Percentiles rank a stretch among this genome's conserved stretches.
These are phyloP conservation scores for Desmophyllum pertusum DNA, from an alignment of 92 coral and sea anemone genomes.

Conservation along the genomic window DNA sequence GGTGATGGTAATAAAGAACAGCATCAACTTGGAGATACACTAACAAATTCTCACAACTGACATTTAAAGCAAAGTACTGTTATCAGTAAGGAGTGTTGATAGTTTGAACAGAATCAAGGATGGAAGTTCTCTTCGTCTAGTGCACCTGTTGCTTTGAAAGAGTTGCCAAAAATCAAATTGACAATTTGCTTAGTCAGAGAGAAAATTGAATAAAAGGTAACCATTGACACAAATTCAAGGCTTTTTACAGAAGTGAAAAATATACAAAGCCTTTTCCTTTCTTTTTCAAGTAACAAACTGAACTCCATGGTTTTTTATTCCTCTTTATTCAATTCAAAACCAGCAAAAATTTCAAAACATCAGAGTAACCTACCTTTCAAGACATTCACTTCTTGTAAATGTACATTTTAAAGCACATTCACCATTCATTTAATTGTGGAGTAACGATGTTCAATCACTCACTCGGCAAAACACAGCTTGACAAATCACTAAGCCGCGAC, in stretches of 20 bases:
- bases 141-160: not conserved
- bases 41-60: too few species aligned
- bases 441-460: not conserved
- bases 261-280: not conserved
- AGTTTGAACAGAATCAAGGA: not conserved
- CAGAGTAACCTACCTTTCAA: conserved; percentile 41
- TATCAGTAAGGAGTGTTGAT: not conserved
- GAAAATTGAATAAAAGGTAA: not conserved
- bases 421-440: not conserved
- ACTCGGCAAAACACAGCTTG: not conserved
- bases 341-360: conserved; percentile 9
- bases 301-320: conserved; percentile 20
- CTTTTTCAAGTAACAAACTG: conserved; percentile 13
- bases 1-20: not conserved
- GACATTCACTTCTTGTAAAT: not conserved
- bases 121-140: too few species aligned
- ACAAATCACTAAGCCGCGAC: not conserved
- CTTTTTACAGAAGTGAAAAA: not conserved
- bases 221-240: not conserved
- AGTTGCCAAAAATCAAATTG: not conserved
- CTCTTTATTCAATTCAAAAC: conserved; percentile 43
- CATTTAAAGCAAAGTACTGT: too few species aligned
- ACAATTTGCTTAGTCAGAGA: not conserved
- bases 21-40: not conserved
- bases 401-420: not conserved